Evolutionary conservation across 2,113 vertebrate species (phyloP).

Genomic region (Lates calcarifer): DNA sequence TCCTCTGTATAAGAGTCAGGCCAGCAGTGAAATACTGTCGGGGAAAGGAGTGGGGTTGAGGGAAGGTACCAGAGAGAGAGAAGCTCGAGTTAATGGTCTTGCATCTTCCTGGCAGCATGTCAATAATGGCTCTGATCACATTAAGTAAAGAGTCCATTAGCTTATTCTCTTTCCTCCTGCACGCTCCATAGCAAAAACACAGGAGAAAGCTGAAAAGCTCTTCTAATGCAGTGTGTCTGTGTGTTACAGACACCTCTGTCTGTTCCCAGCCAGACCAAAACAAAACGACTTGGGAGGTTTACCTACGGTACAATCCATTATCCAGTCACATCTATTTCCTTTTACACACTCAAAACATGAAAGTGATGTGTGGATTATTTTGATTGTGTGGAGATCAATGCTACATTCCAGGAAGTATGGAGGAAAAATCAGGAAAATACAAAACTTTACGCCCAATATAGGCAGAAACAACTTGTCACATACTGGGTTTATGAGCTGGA

Average conservation of each 20-base stretch:
- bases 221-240: conserved; percentile 79
- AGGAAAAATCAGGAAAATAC: neutral
- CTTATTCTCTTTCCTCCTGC: conserved; percentile 90
- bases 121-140: conserved; percentile 99
- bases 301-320: conserved; percentile 53
- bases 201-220: conserved; percentile 80
- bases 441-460: neutral
- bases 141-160: conserved; percentile 99
- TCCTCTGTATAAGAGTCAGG: conserved; percentile 44
- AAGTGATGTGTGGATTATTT: conserved; percentile 44
- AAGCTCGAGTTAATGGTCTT: conserved; percentile 96
- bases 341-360: conserved; percentile 26
- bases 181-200: conserved; percentile 85
- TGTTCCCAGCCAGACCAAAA: conserved; percentile 59
- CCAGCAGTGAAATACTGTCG: conserved; percentile 67
- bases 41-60: conserved; percentile 59
- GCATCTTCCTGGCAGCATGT: conserved; percentile 98
- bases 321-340: conserved; percentile 48
- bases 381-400: conserved; percentile 25
- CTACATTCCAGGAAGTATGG: neutral
- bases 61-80: conserved; percentile 71
- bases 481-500: neutral
- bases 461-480: neutral
- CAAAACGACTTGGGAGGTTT: conserved; percentile 60
- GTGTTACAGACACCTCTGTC: conserved; percentile 73